Evolutionary conservation across 2,113 vertebrate species (phyloP).

Genomic region (Silurus glanis): DNA sequence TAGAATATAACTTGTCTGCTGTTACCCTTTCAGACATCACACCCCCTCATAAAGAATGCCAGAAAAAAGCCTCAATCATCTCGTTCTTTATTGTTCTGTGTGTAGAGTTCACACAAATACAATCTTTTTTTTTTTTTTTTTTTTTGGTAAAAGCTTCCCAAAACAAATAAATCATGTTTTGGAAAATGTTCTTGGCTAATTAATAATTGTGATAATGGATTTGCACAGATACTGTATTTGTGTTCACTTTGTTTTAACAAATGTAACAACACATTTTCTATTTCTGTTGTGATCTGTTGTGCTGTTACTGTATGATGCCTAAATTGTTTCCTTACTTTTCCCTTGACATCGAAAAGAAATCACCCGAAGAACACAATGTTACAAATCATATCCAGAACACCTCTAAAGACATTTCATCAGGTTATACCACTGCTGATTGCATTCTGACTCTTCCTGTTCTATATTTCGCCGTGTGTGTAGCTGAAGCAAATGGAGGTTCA

Average conservation of each 20-base stretch:
- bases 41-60: neutral
- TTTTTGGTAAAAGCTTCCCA: neutral
- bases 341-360: neutral
- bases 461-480: constrained; percentile 61
- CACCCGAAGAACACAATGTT: neutral
- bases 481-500: constrained; percentile 95
- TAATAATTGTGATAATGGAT: neutral
- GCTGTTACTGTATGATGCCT: neutral
- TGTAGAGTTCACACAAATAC: neutral
- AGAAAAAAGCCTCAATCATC: neutral
- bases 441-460: neutral
- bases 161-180: neutral
- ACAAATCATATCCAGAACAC: neutral
- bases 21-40: neutral
- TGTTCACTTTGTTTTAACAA: too few relatives aligned
- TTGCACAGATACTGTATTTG: neutral
- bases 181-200: neutral
- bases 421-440: neutral
- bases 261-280: neutral
- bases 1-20: neutral
- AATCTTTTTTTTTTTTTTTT: neutral
- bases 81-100: neutral
- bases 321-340: neutral
- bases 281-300: neutral
- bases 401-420: neutral